Evolutionary conservation across 37 sponge, comb jelly and placozoan genomes (phyloP).

Genomic region (Chondrosia reniformis): DNA sequence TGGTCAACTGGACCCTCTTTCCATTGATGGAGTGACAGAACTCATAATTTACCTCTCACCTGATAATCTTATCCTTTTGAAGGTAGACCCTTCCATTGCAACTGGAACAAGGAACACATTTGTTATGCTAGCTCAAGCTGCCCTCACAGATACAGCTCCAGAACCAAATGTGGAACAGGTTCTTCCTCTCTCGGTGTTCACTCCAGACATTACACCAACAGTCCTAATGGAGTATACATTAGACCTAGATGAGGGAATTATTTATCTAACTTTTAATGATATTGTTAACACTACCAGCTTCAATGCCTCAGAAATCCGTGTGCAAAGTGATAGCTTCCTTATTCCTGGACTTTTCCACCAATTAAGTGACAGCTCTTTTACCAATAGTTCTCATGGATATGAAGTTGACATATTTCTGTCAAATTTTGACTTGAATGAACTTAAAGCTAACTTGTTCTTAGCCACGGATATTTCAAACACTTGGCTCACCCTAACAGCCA

Average conservation of each 20-base stretch:
- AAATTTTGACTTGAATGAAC: constrained; percentile 53
- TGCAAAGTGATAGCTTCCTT: constrained; percentile 61
- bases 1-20: constrained; percentile 20
- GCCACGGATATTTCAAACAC: constrained; percentile 63
- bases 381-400: constrained; percentile 51
- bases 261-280: constrained; percentile 74
- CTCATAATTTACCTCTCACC: constrained; percentile 58
- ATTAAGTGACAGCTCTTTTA: constrained; percentile 41
- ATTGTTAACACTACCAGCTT: constrained; percentile 64
- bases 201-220: constrained; percentile 28
- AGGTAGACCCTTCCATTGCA: constrained; percentile 40
- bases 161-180: constrained; percentile 22
- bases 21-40: constrained; percentile 40
- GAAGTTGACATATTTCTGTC: constrained; percentile 58
- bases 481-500: constrained; percentile 55
- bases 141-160: constrained; percentile 52
- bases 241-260: constrained; percentile 63
- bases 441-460: constrained; percentile 47
- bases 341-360: constrained; percentile 35
- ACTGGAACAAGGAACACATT: constrained; percentile 21
- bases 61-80: constrained; percentile 48
- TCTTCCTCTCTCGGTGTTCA: neutral
- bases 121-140: constrained; percentile 32
- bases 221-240: constrained; percentile 53
- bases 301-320: constrained; percentile 47